These are phyloP conservation scores for Syngnathoides biaculeatus DNA, from an alignment of 2,113 vertebrate genomes.

Conservation along the genomic window DNA sequence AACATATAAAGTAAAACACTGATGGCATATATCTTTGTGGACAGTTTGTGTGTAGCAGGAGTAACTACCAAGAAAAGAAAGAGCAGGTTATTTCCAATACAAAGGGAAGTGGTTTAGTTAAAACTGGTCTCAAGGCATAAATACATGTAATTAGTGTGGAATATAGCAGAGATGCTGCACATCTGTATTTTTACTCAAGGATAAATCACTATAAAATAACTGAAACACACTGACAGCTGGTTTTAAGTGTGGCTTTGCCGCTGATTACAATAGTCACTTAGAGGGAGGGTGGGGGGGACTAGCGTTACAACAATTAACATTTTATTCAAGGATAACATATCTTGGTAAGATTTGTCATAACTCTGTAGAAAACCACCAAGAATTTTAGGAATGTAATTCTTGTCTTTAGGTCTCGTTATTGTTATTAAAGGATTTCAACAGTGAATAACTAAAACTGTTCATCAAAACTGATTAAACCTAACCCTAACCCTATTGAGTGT, in stretches of 20 bases:
- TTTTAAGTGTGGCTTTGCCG: slow-evolving; percentile 28
- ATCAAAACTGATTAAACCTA: too few species aligned
- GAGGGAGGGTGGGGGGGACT: too few species aligned
- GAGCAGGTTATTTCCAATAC: slow-evolving; percentile 27
- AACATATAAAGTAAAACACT: slow-evolving; percentile 25
- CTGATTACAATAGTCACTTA: slow-evolving; percentile 27
- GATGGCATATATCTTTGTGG: slow-evolving; percentile 22
- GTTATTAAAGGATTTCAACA: neutral
- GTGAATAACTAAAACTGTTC: slow-evolving; percentile 8
- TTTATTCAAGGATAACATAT: slow-evolving; percentile 39
- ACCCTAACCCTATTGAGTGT: too few species aligned
- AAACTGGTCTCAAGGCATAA: slow-evolving; percentile 28
- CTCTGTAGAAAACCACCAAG: slow-evolving; percentile 6
- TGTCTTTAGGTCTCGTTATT: slow-evolving; percentile 4
- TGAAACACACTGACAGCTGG: neutral
- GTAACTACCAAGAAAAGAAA: slow-evolving; percentile 16
- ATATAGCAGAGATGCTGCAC: slow-evolving; percentile 6
- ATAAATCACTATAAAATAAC: slow-evolving; percentile 64
- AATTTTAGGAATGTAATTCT: slow-evolving; percentile 22
- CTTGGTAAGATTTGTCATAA: slow-evolving; percentile 16
- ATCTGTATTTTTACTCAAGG: slow-evolving; percentile 35
- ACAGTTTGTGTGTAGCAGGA: slow-evolving; percentile 4
- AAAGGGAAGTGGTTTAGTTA: slow-evolving; percentile 28
- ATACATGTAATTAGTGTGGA: slow-evolving; percentile 44
- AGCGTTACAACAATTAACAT: slow-evolving; percentile 40